Evolutionary conservation across 2,888 invertebrate species (phyloP), one percentile per base, ranked within the genome.

Genomic region (Timema podura): DNA sequence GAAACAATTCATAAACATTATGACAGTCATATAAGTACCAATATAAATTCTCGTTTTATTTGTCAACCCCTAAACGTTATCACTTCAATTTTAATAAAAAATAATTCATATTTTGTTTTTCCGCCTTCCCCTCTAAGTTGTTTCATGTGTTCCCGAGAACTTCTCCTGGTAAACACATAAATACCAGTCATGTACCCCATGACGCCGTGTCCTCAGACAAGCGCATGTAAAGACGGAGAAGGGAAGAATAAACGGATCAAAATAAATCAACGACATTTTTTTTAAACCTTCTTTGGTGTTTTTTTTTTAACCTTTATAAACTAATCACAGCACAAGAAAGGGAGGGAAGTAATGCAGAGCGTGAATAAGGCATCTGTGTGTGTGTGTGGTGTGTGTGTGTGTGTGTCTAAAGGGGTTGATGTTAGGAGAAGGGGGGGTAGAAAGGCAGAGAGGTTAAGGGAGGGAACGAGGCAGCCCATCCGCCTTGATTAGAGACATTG

Each of bases 321-420:
- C 73, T 73, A 73, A 73, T 73, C 73, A 73, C 73, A 67, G 69
- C 69, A n/a, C n/a, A n/a, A n/a, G n/a, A n/a, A n/a, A n/a, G n/a
- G n/a, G n/a, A n/a, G n/a, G n/a, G n/a, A n/a, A n/a, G n/a, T n/a
- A n/a, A n/a, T n/a, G n/a, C n/a, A n/a, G n/a, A n/a, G n/a, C n/a
- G n/a, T n/a, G n/a, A n/a, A n/a, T n/a, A n/a, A n/a, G n/a, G n/a
- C n/a, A n/a, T n/a, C n/a, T n/a, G n/a, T n/a, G 13, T 11, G 51
- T n/a, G n/a, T n/a, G n/a, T n/a, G n/a, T n/a, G n/a, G n/a, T n/a
- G n/a, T n/a, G n/a, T n/a, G n/a, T n/a, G 51, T 49, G 48, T 47
- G 69, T 61, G 61, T 61, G 61, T 61, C 61, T 61, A 61, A 61
- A 45, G 61, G 61, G 7, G 61, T n/a, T n/a, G n/a, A n/a, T 61